Evolutionary conservation across 2,888 invertebrate species (phyloP), one percentile per base, ranked within the genome.

Genomic region (Polietes domitor): DNA sequence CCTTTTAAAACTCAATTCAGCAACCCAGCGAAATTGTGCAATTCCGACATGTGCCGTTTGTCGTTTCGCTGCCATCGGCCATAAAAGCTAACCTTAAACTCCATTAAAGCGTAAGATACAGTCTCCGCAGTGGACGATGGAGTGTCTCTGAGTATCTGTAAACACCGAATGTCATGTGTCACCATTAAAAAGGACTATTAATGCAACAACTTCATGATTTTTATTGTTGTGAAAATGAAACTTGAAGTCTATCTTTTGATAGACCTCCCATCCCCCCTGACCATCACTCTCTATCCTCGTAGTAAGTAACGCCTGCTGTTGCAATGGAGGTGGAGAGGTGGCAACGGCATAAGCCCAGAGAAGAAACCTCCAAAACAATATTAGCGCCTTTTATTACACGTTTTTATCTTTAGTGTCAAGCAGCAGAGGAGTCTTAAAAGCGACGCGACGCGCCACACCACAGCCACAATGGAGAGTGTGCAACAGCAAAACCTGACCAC

Each of bases 301-400:
- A n/a, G n/a, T n/a, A n/a, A n/a, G n/a, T n/a, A n/a, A n/a, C n/a
- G n/a, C n/a, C n/a, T n/a, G n/a, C n/a, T n/a, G n/a, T n/a, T n/a
- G n/a, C n/a, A n/a, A n/a, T n/a, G n/a, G n/a, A n/a, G n/a, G n/a
- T n/a, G n/a, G n/a, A n/a, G n/a, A n/a, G n/a, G n/a, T 32, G 32
- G 32, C 3, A 32, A 5, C 3, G 32, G 7, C 3, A 32, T 32
- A 32, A 41, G 15, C 41, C 12, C 6, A 24, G 58, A 24, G 65
- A 72, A 55, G 10, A 12, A 58, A 58, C 58, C 19, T 5, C 17
- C 75, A 75, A 71, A 79, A 74, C 73, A 79, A 50, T 83, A 68
- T 80, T 76, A 80, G 83, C 83, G 83, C 76, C 83, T 80, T 72
- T 80, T 80, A 83, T 83, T 83, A 80, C 81, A 77, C 80, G 73